Evolutionary conservation across 35 echinoderm and acorn worm species (phyloP), one percentile per base, ranked within the genome.

Genomic region (Apostichopus parvimensis): DNA sequence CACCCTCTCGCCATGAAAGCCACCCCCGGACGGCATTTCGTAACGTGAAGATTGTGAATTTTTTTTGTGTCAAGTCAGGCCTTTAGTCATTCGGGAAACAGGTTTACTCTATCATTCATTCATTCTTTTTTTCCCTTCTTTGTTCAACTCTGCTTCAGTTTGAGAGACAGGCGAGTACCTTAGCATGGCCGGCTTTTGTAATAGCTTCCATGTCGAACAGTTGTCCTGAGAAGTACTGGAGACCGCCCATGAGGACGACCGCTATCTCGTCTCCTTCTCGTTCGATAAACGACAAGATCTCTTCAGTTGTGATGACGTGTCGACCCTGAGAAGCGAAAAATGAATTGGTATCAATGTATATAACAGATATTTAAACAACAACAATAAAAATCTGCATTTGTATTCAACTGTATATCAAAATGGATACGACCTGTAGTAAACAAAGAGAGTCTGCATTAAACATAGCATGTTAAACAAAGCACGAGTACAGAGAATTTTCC

Each of bases 191-290:
- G 22, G 91, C 91, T 62, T 94, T 88, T 6, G 97, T 93, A 22
- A 98, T 98, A 26, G 90, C 26, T n/a, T 89, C 53, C 79, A 98
- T 93, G 91, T 98, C 94, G 86, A 98, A 98, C 0, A 96, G 64
- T 68, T 98, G 97, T 65, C 97, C 97, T 1, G 97, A 96, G 64
- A 94, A 98, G 82, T 95, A 98, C 85, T 98, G 97, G 11, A 98
- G 57, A 5, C 90, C 97, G 54, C 92, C 82, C 14, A 98, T 59
- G 45, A 98, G 22, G 15, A 98, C 86, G 13, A 95, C 26, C 9
- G 97, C 94, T 75, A 98, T 94, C 55, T 93, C 89, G 24, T 95
- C 93, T 3, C 97, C 97, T 83, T 98, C 92, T 68, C 92, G 64
- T 26, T 98, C 93, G 58, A 98, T 92, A 25, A 92, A 34, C 21